Percentiles rank a stretch among this genome's conserved stretches.
Conservation (phyloP, 2,888 invertebrate genomes). For the Hipparchia semele region DNA sequence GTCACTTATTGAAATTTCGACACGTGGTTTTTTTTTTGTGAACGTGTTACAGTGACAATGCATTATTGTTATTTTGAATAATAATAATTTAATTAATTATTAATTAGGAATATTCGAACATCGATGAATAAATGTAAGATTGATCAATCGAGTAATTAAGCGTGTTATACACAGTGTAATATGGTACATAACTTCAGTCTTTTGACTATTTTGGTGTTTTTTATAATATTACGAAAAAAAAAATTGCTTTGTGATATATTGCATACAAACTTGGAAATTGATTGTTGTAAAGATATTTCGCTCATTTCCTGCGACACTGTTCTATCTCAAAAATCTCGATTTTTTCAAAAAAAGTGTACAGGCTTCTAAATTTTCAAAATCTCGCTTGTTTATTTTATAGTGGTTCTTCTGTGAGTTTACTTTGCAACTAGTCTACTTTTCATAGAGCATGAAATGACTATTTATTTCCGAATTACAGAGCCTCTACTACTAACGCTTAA, state of each 20-base stretch:
- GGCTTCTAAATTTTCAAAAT: too few relatives aligned
- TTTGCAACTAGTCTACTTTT: too few relatives aligned
- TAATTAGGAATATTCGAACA: conserved; percentile 14
- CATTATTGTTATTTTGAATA: conserved; percentile 10
- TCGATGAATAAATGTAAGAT: conserved; percentile 25
- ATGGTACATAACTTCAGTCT: conserved; percentile 50
- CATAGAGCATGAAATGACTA: too few relatives aligned
- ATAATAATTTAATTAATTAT: not conserved
- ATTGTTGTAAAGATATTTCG: conserved; percentile 37
- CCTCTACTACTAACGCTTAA: too few relatives aligned
- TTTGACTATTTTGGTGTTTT: conserved; percentile 59
- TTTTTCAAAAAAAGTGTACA: too few relatives aligned
- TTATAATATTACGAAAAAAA: conserved; percentile 55
- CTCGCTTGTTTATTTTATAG: too few relatives aligned
- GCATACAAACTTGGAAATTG: conserved; percentile 49
- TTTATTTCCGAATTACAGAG: too few relatives aligned
- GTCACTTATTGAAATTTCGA: conserved; percentile 35
- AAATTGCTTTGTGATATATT: conserved; percentile 70
- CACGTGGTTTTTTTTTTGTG: conserved; percentile 35
- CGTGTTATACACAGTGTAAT: conserved; percentile 48
- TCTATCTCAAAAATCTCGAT: too few relatives aligned
- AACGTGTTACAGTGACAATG: conserved; percentile 36
- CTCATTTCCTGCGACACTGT: too few relatives aligned
- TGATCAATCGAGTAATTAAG: conserved; percentile 31
- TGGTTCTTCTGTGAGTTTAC: too few relatives aligned